Evolutionary conservation across 2,888 invertebrate species (phyloP), one percentile per base, ranked within the genome.

Genomic region (Trichacis sp.): DNA sequence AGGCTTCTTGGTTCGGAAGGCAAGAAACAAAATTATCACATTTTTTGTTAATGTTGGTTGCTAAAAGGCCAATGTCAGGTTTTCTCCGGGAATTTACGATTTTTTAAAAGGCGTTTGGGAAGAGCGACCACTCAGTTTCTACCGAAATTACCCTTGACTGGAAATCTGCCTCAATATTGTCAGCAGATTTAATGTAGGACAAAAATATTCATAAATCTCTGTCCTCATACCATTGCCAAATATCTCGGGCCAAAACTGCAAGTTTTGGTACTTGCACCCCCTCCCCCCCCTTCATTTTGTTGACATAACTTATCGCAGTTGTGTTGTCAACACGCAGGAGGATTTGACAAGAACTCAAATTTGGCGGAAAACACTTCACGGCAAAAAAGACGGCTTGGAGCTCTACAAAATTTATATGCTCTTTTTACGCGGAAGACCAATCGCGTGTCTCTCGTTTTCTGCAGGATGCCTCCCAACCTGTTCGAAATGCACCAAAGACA

Each of bases 111-210:
- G 33, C 33, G 11, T 33, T n/a, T 6, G 49, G 30, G 8, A 64
- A 49, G 42, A 66, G 45, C 54, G 62, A 57, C 56, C 61, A 64
- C 49, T 70, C 66, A 4, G 66, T 64, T 14, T 68, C 70, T 4
- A 52, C 33, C 6, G 53, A 61, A 8, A 18, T 53, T n/a, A 55
- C 14, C 45, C 75, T 56, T 11, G 73, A 76, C 62, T 73, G 71
- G 33, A 30, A 40, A 43, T 73, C 70, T 36, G 75, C 74, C 9
- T 65, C 61, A 14, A 24, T 48, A 51, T 79, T 80, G 8, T 76
- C 72, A 43, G 68, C 61, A 1, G 78, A 74, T n/a, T 70, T 72
- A 3, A 80, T 69, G 48, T 80, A 80, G 1, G 78, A 77, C 1
- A 76, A 17, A 17, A 24, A 24, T 3, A 24, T 24, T 5, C 24